These are phyloP conservation scores for Melolontha melolontha DNA, from an alignment of 2,888 invertebrate genomes.

Conservation along the genomic window DNA sequence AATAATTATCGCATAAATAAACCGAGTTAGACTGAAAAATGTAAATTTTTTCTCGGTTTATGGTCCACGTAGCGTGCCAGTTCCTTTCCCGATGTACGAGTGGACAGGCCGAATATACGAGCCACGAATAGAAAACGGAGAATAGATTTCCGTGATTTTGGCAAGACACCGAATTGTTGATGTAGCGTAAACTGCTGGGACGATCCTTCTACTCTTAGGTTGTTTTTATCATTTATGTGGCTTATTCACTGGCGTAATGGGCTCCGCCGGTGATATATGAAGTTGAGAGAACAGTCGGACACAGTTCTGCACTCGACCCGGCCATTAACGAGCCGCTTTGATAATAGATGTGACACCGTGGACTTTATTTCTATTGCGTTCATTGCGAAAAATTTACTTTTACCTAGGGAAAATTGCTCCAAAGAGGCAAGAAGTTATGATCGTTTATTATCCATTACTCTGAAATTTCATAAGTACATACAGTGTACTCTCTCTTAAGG, in stretches of 20 bases:
- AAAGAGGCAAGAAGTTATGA: too few relatives aligned
- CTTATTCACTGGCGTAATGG: conserved; percentile 42
- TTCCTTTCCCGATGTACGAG: neutral
- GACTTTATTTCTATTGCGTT: conserved; percentile 37
- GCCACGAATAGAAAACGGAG: neutral
- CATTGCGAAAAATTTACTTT: conserved; percentile 38
- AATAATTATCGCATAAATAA: conserved; percentile 36
- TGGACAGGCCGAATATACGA: neutral
- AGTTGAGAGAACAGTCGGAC: conserved; percentile 38
- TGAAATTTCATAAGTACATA: too few relatives aligned
- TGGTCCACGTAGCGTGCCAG: neutral
- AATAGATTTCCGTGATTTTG: conserved; percentile 31
- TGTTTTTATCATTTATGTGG: conserved; percentile 44
- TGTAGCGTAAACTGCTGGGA: conserved; percentile 42
- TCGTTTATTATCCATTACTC: too few relatives aligned
- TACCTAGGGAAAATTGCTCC: neutral
- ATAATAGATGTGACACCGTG: conserved; percentile 41
- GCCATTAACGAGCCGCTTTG: conserved; percentile 37
- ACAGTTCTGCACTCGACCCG: conserved; percentile 42
- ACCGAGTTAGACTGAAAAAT: conserved; percentile 16
- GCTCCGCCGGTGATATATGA: conserved; percentile 40
- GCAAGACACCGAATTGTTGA: conserved; percentile 42
- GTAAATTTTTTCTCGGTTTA: conserved; percentile 17
- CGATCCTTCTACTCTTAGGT: conserved; percentile 42
- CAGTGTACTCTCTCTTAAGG: too few relatives aligned